Conservation (phyloP, 2,113 vertebrate genomes). For the Erythrolamprus reginae region DNA sequence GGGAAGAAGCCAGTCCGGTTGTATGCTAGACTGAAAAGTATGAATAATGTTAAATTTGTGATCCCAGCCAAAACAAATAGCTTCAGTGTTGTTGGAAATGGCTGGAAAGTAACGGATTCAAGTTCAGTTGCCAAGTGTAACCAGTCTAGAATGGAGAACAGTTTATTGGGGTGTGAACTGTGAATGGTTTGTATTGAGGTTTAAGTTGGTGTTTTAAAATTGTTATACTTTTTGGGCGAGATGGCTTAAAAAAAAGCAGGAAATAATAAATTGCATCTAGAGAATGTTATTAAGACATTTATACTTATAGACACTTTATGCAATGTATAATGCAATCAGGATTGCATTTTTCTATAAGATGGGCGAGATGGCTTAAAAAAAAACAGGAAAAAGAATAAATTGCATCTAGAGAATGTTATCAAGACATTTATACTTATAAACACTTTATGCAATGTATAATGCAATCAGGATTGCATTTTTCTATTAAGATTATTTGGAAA, state of each 20-base stretch:
- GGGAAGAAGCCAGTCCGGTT: not conserved
- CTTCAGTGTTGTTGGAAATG: not conserved
- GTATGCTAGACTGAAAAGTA: not conserved
- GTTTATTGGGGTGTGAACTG: not conserved
- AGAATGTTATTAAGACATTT: slow-evolving; percentile 2
- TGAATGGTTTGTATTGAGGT: not conserved
- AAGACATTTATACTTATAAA: not conserved
- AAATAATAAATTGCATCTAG: not conserved
- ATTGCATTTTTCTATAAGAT: not conserved
- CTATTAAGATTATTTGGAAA: not conserved
- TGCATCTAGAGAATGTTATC: not conserved
- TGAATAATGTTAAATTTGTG: slow-evolving; percentile 16
- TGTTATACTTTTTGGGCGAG: not conserved
- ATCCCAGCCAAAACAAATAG: slow-evolving; percentile 16
- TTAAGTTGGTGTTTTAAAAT: not conserved
- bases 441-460: not conserved
- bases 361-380: not conserved
- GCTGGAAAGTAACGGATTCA: slow-evolving; percentile 2
- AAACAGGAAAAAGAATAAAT: not conserved
- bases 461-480: not conserved
- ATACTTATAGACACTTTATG: not conserved
- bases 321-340: not conserved
- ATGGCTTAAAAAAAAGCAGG: not conserved
- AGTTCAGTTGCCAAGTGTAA: not conserved
- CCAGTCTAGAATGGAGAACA: slow-evolving; percentile 3